Base-by-base conservation (phyloP, 2,888 invertebrate genomes). In the Metellina segmentata region DNA sequence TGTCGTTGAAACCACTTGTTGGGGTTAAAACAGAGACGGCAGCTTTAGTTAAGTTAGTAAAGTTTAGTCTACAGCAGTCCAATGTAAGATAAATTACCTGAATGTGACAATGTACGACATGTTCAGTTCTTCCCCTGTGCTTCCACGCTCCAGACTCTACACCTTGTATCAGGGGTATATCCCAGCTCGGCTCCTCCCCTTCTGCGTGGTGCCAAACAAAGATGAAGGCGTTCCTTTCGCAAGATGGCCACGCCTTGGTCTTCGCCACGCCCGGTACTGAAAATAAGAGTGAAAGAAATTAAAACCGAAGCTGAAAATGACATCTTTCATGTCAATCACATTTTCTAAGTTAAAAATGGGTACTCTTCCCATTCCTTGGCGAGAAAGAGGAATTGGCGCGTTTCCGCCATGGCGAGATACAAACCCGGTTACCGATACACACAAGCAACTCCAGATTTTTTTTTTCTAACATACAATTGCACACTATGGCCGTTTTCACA, bases 171-270 rank as follows among this genome's bases (percentile, higher is more conserved):
- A 95, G 95, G 0, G 96, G 95, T 0, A 97, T 95, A 13, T 94
- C 94, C 98, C 98, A 98, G 53, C 95, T 94, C 0, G 98, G 98
- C 0, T 96, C 96, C 0, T 96, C 95, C 0, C 95, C 95, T 93
- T 98, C 98, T 0, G 96, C 97, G 94, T 98, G 97, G 94, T 97
- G 96, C 98, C 98, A 98, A 16, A 98, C 95, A 95, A 97, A 98
- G 8, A 98, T 96, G 13, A 96, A 96, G 0, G 96, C 96, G 94
- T 98, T 97, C 0, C 96, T 95, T 95, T 98, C 98, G 16, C 95
- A 95, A 0, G 96, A 96, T 0, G 95, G 95, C 97, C 97, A 98
- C 0, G 96, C 96, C 93, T 96, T 97, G 4, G 97, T 96, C 83
- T 96, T 96, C 0, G 97, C 96, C 0, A 96, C 96, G 75, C 96